phyloP scores from a whole-genome alignment of 2,888 invertebrate species.

The Zelleria hepariella region DNA sequence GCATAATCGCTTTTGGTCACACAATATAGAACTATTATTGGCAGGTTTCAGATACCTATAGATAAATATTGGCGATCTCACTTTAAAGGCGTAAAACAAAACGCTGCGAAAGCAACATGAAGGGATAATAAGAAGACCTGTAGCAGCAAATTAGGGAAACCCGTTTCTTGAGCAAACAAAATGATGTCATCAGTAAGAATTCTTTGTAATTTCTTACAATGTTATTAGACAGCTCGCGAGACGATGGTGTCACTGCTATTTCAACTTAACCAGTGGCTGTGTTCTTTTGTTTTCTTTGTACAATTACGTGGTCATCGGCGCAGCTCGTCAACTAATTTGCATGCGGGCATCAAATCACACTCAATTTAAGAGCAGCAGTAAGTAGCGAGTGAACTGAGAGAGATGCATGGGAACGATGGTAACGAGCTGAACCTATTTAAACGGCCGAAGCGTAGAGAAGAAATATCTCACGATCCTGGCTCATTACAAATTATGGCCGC shows the following conservation, averaged over 20 bases:
- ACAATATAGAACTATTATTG: too few species aligned
- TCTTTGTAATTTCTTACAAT: background rate
- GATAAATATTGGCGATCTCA: too few species aligned
- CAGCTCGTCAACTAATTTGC: constrained; percentile 38
- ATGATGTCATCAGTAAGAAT: background rate
- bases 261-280: background rate
- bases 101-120: too few species aligned
- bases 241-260: constrained; percentile 1
- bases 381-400: constrained; percentile 4
- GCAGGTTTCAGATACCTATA: too few species aligned
- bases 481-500: constrained; percentile 71
- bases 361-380: constrained; percentile 30
- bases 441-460: constrained; percentile 58
- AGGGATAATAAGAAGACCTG: background rate
- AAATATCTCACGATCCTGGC: constrained; percentile 62
- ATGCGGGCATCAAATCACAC: constrained; percentile 40
- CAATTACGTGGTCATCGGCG: constrained; percentile 16
- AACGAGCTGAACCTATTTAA: constrained; percentile 61
- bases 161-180: background rate
- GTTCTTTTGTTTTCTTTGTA: background rate
- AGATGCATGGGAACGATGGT: constrained; percentile 56
- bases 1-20: too few species aligned
- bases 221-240: background rate
- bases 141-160: too few species aligned
- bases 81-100: too few species aligned